Base-by-base conservation (phyloP, 2,888 invertebrate genomes). In the Loripinus fragilis region DNA sequence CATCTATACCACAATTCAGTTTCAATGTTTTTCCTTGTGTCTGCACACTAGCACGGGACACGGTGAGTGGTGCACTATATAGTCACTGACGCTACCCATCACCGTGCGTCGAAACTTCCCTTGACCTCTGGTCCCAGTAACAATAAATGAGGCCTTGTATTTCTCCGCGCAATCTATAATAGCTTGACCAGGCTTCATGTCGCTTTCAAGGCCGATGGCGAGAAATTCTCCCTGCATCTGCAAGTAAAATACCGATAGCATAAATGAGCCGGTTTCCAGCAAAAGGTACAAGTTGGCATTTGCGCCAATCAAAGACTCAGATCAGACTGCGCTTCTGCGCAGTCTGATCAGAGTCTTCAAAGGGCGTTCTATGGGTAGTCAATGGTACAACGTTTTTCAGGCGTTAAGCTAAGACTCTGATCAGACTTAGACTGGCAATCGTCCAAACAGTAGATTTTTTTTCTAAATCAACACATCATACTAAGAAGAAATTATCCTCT, bases 41-140 rank as follows among this genome's bases (percentile, higher is more conserved):
- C 85, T 70, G 55, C 81, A 80, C 28, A 88, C 87, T 25, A 88
- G 71, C 17, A 88, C 88, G 0, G 88, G 88, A 12, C 87, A 85
- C 10, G 87, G 87, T 8, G 87, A 85, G 70, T 88, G 88, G 67
- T 88, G 88, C 17, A 88, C 83, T 35, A 88, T 85, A 74, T 87
- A 88, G 70, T 88, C 88, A 71, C 88, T 87, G 52, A 88, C 88
- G 71, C 87, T 87, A 10, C 88, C 87, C 85, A 88, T 85, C 55
- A 88, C 86, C 41, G 88, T 87, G 17, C 88, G 77, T 23, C 87
- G 82, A 50, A 87, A 80, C 69, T 88, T 88, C 3, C 87, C 86
- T 85, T 86, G 85, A 7, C 88, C 88, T 23, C 88, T 79, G 65
- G 88, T 87, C 42, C 88, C 89, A n/a, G 87, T 89, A 15, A 89